Conservation (phyloP, 1,140 invertebrate species). For the Drosophila seguyi region DNA sequence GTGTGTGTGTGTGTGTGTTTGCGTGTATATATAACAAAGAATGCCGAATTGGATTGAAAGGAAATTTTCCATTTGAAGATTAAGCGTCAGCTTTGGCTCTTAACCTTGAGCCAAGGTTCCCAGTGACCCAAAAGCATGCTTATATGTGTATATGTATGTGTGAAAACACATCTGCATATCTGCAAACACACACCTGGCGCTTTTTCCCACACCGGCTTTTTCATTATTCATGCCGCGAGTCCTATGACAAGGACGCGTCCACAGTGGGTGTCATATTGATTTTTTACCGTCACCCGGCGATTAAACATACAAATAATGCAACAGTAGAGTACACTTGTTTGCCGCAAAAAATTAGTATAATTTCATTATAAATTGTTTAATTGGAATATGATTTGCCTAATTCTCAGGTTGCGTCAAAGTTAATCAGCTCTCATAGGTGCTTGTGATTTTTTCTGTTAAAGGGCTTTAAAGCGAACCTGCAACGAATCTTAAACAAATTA, state of each 20-base stretch:
- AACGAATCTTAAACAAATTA: not conserved
- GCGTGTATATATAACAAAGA: slow-evolving; percentile 28
- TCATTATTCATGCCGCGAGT: slow-evolving; percentile 39
- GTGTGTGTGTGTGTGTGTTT: not conserved
- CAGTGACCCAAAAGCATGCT: slow-evolving; percentile 50
- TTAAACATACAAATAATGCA: slow-evolving; percentile 6
- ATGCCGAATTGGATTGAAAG: slow-evolving; percentile 23
- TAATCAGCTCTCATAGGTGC: not conserved
- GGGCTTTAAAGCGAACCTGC: not conserved
- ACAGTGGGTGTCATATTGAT: slow-evolving; percentile 45
- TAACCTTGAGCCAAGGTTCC: slow-evolving; percentile 53
- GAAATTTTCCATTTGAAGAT: slow-evolving; percentile 47
- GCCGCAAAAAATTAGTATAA: not conserved
- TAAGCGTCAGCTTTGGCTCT: slow-evolving; percentile 4
- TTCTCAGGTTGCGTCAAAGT: not conserved
- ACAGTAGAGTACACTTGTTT: not conserved
- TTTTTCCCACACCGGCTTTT: slow-evolving; percentile 51
- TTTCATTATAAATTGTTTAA: not conserved
- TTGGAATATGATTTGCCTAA: not conserved
- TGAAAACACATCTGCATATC: slow-evolving; percentile 13
- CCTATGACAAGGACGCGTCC: slow-evolving; percentile 61
- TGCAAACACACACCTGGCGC: slow-evolving; percentile 15
- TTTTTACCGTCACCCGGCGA: slow-evolving; percentile 22
- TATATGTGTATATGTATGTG: not conserved
- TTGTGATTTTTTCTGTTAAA: not conserved